Conservation (phyloP, 2,797 vertebrate genomes). For the Urosaurus nigricauda region DNA sequence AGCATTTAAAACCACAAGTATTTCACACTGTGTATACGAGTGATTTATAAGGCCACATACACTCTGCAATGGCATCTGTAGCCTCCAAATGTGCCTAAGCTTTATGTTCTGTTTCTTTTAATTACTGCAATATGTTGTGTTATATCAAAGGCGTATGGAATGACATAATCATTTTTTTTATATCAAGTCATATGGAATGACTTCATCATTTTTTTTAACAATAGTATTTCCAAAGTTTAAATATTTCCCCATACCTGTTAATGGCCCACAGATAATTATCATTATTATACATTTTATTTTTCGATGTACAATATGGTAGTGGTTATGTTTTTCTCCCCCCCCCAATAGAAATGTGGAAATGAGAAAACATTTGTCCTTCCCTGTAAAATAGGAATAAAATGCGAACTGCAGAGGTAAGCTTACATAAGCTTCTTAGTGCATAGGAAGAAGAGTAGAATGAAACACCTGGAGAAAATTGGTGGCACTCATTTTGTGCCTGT, state of each 20-base stretch:
- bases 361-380: slow-evolving; percentile 8
- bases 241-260: slow-evolving; percentile 58
- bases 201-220: slow-evolving; percentile 49
- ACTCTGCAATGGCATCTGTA: slow-evolving; percentile 63
- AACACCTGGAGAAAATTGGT: background rate
- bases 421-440: background rate
- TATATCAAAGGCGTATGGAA: slow-evolving; percentile 38
- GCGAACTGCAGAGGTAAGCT: background rate
- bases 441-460: background rate
- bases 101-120: slow-evolving; percentile 57
- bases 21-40: slow-evolving; percentile 47
- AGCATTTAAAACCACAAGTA: slow-evolving; percentile 53
- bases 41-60: slow-evolving; percentile 53
- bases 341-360: slow-evolving; percentile 3
- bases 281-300: slow-evolving; percentile 29
- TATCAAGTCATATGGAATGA: background rate
- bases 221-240: slow-evolving; percentile 48
- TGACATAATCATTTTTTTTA: slow-evolving; percentile 34
- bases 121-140: slow-evolving; percentile 67
- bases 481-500: background rate
- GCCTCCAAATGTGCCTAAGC: slow-evolving; percentile 51
- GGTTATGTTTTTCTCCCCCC: background rate
- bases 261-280: slow-evolving; percentile 53
- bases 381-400: background rate
- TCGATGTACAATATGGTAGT: background rate